Conservation (phyloP, 64 coral and sea anemone species). For the Pocillopora damicornis region DNA sequence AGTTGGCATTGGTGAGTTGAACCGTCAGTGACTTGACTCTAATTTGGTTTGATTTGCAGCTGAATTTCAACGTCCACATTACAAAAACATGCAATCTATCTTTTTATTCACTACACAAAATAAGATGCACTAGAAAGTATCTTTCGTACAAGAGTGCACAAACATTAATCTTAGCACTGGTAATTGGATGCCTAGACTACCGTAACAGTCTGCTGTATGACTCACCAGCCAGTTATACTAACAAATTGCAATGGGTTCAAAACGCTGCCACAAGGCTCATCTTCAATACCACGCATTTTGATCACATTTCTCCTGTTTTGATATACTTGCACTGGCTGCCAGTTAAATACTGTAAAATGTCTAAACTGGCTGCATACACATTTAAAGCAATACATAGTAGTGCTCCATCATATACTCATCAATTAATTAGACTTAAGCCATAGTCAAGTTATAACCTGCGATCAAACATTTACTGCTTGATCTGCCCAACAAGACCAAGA, state of each 20-base stretch:
- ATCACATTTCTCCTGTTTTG: conserved; percentile 15
- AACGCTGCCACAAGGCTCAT: neutral
- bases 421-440: neutral
- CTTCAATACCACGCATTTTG: neutral
- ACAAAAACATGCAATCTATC: conserved; percentile 39
- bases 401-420: no score
- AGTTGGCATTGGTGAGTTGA: no score
- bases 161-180: conserved; percentile 21
- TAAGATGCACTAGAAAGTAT: conserved; percentile 38
- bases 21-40: no score
- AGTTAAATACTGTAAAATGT: neutral
- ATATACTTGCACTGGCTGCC: conserved; percentile 11
- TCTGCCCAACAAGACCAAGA: no score
- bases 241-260: neutral
- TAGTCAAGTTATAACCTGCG: no score
- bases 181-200: conserved; percentile 18
- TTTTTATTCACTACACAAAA: conserved; percentile 32
- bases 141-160: conserved; percentile 46
- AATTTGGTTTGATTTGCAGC: no score
- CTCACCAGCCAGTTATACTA: neutral
- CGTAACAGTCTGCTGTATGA: neutral
- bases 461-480: neutral
- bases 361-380: no score
- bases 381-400: no score
- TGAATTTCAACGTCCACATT: conserved; percentile 35